Evolutionary conservation across 2,113 vertebrate species (phyloP), one percentile per base, ranked within the genome.

Genomic region (Nibea albiflora): DNA sequence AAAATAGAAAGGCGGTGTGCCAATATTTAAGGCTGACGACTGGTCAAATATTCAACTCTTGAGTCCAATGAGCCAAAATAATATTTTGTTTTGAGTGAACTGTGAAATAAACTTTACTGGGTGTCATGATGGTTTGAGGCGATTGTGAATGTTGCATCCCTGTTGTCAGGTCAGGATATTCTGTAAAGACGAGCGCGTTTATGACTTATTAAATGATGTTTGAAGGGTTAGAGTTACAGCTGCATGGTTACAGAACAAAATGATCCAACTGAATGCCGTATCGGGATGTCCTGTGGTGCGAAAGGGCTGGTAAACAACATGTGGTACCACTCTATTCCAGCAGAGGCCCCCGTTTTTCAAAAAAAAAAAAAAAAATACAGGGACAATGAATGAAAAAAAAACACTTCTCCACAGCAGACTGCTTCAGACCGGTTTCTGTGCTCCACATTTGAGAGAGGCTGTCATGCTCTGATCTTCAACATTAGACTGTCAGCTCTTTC

Each of bases 341-440:
- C 90, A 94, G 94, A 93, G 88, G 93, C 14, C 88, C 78, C 77
- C 24, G 53, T 80, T 72, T 81, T 68, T 84, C 83, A 81, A 52
- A 79, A 69, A 26, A 2, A 52, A 79, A 69, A 26, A 2, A 26
- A 26, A 26, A 78, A 90, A 73, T 44, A 4, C 17, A 22, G 76
- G 39, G 26, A 79, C 76, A 81, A 75, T 73, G 70, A 67, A 39
- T 39, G 35, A 39, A 39, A 39, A 39, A 39, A 26, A 39, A 79
- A 74, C 78, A 65, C 28, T 74, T 76, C 16, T 53, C 57, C 65
- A 26, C 71, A 85, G 56, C 83, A 89, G 88, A 93, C 94, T 88
- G 94, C 94, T 78, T 93, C 88, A 94, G 91, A 94, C 94, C 84
- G 83, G 93, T 94, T 94, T 79, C 58, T 24, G 26, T 89, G 88